phyloP scores from a whole-genome alignment of 1,140 invertebrate species.

The Colletes latitarsis region DNA sequence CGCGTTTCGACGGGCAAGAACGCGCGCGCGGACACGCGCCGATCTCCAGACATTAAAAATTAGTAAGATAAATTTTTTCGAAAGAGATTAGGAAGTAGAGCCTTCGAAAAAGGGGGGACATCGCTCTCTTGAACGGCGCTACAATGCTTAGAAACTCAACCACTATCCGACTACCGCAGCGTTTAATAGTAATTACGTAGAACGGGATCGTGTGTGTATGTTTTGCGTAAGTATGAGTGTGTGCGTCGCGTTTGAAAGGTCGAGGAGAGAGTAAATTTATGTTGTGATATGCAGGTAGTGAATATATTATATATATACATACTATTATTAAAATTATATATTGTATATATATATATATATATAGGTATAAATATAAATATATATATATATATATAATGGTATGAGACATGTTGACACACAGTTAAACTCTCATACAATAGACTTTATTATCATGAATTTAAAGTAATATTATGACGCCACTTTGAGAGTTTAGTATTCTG shows the following conservation, averaged over 20 bases:
- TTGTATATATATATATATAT: constrained; percentile 70
- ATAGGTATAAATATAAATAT: constrained; percentile 58
- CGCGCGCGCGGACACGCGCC: background rate
- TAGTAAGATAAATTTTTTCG: background rate
- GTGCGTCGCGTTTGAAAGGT: constrained; percentile 50
- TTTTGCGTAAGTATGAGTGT: constrained; percentile 18
- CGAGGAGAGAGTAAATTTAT: constrained; percentile 71
- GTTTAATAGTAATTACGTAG: constrained; percentile 77
- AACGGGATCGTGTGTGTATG: constrained; percentile 63
- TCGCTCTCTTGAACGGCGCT: constrained; percentile 66
- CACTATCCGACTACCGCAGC: constrained; percentile 75
- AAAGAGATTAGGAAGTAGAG: constrained; percentile 24
- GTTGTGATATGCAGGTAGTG: constrained; percentile 79
- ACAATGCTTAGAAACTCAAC: constrained; percentile 76
- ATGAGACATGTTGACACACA: constrained; percentile 75
- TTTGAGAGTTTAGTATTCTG: constrained; percentile 77
- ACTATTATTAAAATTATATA: constrained; percentile 74
- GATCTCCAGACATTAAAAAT: background rate
- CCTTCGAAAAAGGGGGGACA: constrained; percentile 1
- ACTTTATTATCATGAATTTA: constrained; percentile 79
- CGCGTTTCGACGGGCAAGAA: background rate
- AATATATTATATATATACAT: constrained; percentile 75
- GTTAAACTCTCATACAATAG: constrained; percentile 77
- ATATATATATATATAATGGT: constrained; percentile 66
- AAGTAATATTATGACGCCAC: constrained; percentile 77